Conservation (phyloP, 2,113 vertebrate genomes). For the Hippocampus abdominalis region DNA sequence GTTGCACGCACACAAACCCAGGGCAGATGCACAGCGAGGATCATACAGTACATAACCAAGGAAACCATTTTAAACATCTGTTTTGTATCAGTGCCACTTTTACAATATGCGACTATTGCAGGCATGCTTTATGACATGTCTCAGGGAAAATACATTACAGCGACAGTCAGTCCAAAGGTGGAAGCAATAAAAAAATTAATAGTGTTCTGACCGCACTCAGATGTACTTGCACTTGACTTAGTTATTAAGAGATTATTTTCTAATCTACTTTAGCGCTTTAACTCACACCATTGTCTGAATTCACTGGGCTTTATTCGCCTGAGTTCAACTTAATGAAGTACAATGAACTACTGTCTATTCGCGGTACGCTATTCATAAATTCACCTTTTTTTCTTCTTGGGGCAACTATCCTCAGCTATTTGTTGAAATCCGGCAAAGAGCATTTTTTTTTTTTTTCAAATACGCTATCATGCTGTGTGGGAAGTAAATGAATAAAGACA, state of each 20-base stretch:
- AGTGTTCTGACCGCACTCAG: slow-evolving; percentile 4
- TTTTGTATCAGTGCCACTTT: slow-evolving; percentile 24
- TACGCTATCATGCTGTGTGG: too few relatives aligned
- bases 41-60: not conserved
- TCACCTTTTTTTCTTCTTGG: too few relatives aligned
- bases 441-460: not conserved
- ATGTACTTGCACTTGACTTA: not conserved
- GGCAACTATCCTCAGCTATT: too few relatives aligned
- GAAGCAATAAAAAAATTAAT: slow-evolving; percentile 14
- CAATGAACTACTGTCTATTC: too few relatives aligned
- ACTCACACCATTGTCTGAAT: too few relatives aligned
- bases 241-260: not conserved
- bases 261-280: too few relatives aligned
- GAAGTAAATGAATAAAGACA: not conserved
- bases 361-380: too few relatives aligned
- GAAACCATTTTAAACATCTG: not conserved
- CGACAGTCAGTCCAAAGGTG: not conserved
- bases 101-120: slow-evolving; percentile 51
- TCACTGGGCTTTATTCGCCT: too few relatives aligned
- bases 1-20: not conserved
- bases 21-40: not conserved
- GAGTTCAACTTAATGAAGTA: too few relatives aligned
- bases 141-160: not conserved
- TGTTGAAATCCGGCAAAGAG: not conserved
- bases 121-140: not conserved